phyloP scores from a whole-genome alignment of 1,140 invertebrate species.

The Rhagoletis zephyria region DNA sequence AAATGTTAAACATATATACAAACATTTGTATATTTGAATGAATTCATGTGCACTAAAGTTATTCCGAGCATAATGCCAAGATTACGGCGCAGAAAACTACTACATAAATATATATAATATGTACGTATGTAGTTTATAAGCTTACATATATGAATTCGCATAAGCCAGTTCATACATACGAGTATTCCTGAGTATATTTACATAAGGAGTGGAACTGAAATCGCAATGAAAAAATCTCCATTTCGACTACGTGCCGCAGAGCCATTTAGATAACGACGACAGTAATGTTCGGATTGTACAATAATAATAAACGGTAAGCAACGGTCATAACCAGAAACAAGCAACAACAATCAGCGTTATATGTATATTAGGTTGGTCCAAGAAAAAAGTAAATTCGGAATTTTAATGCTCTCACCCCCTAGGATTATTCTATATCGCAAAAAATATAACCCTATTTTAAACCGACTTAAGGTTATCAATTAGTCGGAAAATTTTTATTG shows the following conservation, averaged over 20 bases:
- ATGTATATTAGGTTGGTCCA: background rate
- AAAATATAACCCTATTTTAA: no score
- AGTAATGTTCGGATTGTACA: background rate
- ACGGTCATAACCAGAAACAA: background rate
- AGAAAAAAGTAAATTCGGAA: no score
- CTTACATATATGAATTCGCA: background rate
- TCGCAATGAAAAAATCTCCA: slow-evolving; percentile 34
- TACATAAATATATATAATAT: background rate
- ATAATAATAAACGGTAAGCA: slow-evolving; percentile 42
- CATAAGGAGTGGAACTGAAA: slow-evolving; percentile 30
- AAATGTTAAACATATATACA: background rate
- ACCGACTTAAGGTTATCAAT: no score
- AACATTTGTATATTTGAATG: background rate
- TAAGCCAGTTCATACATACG: no score
- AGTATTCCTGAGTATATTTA: slow-evolving; percentile 20
- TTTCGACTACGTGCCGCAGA: slow-evolving; percentile 30
- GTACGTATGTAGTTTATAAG: background rate
- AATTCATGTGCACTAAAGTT: background rate
- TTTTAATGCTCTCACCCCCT: no score
- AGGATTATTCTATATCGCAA: no score
- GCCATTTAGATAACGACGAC: slow-evolving; percentile 36
- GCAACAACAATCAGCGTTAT: background rate
- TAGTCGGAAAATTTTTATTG: no score
- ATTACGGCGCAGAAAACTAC: background rate
- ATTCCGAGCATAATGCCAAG: slow-evolving; percentile 5